Evolutionary conservation across 1,140 invertebrate genomes (phyloP).

Genomic region (Heliconius nattereri): DNA sequence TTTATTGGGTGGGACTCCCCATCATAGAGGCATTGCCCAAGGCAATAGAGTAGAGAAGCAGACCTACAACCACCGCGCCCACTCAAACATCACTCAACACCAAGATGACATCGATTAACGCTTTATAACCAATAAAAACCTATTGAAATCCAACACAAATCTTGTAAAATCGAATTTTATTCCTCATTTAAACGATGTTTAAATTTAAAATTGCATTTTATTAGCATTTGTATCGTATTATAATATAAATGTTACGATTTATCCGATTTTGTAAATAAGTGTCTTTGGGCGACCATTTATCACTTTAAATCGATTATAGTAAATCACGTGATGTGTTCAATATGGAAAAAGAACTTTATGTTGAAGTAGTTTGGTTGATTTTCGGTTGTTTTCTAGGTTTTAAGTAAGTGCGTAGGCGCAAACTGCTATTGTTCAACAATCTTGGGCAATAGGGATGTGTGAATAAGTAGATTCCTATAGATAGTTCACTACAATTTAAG

Average conservation of each 20-base stretch:
- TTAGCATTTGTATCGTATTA: conserved; percentile 17
- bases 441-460: conserved; percentile 31
- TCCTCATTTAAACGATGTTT: conserved; percentile 13
- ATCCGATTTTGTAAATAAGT: conserved; percentile 31
- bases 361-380: not conserved
- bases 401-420: conserved; percentile 31
- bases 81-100: not conserved
- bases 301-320: conserved; percentile 46
- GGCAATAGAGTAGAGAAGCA: not conserved
- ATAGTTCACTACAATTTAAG: not conserved
- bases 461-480: not conserved
- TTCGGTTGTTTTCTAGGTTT: conserved; percentile 3
- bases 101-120: not conserved
- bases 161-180: conserved; percentile 11
- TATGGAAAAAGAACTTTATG: conserved; percentile 21
- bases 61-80: not conserved
- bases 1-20: too few relatives aligned
- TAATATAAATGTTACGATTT: conserved; percentile 33
- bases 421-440: conserved; percentile 28
- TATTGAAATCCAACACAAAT: conserved; percentile 9
- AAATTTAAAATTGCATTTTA: conserved; percentile 21
- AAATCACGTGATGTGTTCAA: conserved; percentile 21
- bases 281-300: conserved; percentile 35
- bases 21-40: too few relatives aligned
- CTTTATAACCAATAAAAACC: conserved; percentile 1